phyloP scores from a whole-genome alignment of 1,140 invertebrate genomes.

The Asbolus verrucosus region DNA sequence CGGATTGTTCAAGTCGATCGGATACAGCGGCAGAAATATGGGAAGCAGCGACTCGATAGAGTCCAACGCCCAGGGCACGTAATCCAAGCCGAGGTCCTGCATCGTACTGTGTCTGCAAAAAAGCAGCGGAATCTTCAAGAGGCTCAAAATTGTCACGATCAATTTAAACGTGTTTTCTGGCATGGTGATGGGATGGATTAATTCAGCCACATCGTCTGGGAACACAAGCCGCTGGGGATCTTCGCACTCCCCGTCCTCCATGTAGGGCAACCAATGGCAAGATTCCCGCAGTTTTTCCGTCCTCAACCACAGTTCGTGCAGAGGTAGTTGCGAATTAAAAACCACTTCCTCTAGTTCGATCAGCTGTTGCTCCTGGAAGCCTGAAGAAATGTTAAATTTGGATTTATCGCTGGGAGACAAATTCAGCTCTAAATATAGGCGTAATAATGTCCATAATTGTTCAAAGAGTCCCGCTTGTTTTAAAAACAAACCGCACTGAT shows the following conservation, averaged over 20 bases:
- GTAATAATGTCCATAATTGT: slow-evolving; percentile 73
- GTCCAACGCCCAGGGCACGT: slow-evolving; percentile 68
- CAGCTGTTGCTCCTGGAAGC: slow-evolving; percentile 68
- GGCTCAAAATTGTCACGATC: slow-evolving; percentile 68
- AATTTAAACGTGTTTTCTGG: slow-evolving; percentile 68
- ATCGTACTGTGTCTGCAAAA: slow-evolving; percentile 66
- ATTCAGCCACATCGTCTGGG: slow-evolving; percentile 72
- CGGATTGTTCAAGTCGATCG: slow-evolving; percentile 55
- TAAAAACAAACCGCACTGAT: slow-evolving; percentile 73
- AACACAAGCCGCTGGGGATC: slow-evolving; percentile 71
- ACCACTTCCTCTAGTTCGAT: slow-evolving; percentile 74
- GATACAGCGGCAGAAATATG: slow-evolving; percentile 59
- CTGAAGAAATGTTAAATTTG: slow-evolving; percentile 65
- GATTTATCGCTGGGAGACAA: slow-evolving; percentile 63
- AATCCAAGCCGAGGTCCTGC: slow-evolving; percentile 66
- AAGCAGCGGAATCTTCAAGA: slow-evolving; percentile 72
- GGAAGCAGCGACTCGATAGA: slow-evolving; percentile 68
- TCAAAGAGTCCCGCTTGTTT: slow-evolving; percentile 75
- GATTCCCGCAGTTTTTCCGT: slow-evolving; percentile 73
- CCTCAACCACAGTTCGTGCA: slow-evolving; percentile 76
- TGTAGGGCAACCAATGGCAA: slow-evolving; percentile 71
- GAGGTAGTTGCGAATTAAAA: slow-evolving; percentile 72
- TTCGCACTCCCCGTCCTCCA: slow-evolving; percentile 60
- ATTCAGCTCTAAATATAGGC: slow-evolving; percentile 73
- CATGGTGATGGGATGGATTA: slow-evolving; percentile 74